Conservation (phyloP, 2,113 vertebrate species). For the Cnemophilus loriae region DNA sequence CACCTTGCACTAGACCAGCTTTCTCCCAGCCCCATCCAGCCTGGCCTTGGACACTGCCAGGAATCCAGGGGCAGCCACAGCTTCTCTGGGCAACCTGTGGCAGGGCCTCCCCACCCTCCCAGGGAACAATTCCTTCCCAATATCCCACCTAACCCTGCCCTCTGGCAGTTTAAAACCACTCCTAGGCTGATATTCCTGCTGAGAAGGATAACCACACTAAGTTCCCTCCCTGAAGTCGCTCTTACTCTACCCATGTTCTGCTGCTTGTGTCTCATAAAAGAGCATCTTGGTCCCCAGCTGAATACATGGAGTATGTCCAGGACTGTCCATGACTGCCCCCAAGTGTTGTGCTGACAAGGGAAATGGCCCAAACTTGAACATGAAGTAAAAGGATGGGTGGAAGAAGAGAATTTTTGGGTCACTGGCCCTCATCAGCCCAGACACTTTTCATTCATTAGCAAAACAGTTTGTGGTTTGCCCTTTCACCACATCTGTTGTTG, state of each 20-base stretch:
- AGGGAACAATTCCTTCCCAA: not conserved
- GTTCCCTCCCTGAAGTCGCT: not conserved
- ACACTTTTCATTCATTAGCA: constrained; percentile 50
- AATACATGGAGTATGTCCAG: fast-evolving
- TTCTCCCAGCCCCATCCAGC: fast-evolving
- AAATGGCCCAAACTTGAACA: not conserved
- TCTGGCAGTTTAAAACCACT: not conserved
- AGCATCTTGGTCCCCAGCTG: not conserved
- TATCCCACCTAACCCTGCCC: not conserved
- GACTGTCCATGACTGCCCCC: constrained; percentile 2
- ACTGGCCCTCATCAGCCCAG: constrained; percentile 32
- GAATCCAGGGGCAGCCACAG: not conserved
- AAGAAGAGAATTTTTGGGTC: constrained; percentile 44
- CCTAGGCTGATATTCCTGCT: not conserved
- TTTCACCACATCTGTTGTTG: constrained; percentile 49
- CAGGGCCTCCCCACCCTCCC: not conserved
- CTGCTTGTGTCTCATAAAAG: not conserved
- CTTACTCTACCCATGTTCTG: not conserved
- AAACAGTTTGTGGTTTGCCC: constrained; percentile 24
- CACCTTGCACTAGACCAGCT: not conserved
- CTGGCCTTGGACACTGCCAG: not conserved
- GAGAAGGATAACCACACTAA: not conserved
- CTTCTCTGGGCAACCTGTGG: not conserved
- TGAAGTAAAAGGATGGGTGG: not conserved
- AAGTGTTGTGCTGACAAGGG: not conserved